Conservation (phyloP, 2,888 invertebrate genomes). For the Helobdella robusta region DNA sequence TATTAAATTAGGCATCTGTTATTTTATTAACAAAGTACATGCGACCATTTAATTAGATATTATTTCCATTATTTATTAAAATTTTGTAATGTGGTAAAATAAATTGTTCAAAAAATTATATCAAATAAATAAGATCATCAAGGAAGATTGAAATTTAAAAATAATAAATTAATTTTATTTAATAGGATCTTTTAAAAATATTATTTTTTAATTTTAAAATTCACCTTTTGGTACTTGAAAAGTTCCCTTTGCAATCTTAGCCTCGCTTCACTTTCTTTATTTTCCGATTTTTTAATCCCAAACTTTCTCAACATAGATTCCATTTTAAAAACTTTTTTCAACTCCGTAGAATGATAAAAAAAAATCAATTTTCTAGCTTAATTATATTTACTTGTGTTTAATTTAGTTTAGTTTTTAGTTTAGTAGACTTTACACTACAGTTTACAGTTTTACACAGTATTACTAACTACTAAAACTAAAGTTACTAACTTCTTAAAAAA, state of each 20-base stretch:
- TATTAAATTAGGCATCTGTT: background rate
- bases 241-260: slow-evolving; percentile 85
- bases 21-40: background rate
- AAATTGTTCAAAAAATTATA: background rate
- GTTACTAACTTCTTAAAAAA: too few species aligned
- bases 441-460: too few species aligned
- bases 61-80: background rate
- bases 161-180: background rate
- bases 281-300: slow-evolving; percentile 43
- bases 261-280: slow-evolving; percentile 74
- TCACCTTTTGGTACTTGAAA: slow-evolving; percentile 81
- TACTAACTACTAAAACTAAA: too few species aligned
- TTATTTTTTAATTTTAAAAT: background rate
- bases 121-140: background rate
- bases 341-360: background rate
- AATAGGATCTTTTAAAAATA: background rate
- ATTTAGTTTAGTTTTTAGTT: background rate
- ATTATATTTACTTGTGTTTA: background rate
- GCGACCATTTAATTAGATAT: too few species aligned
- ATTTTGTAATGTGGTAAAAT: background rate
- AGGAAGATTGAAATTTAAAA: background rate
- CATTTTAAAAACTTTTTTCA: slow-evolving; percentile 17
- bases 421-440: too few species aligned
- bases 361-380: background rate
- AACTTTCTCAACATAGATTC: slow-evolving; percentile 32